Conservation (phyloP, 2,113 vertebrate genomes). For the Crotalus horridus region DNA sequence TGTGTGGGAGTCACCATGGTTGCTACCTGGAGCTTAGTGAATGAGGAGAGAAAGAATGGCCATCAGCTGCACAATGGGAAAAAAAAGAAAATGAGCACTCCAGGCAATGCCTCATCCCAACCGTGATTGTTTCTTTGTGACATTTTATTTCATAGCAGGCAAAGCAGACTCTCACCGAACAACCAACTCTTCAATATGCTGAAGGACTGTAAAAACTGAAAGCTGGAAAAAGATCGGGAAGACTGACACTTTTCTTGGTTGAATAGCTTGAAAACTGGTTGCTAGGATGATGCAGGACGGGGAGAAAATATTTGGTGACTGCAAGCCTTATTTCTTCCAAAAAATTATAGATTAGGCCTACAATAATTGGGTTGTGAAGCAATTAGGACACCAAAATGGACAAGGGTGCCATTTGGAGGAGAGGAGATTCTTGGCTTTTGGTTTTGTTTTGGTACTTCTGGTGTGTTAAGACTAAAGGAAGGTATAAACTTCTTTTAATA, state of each 20-base stretch:
- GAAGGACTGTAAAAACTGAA: background rate
- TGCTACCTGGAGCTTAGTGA: background rate
- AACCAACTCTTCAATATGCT: background rate
- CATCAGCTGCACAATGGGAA: background rate
- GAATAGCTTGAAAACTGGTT: background rate
- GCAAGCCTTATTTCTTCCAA: background rate
- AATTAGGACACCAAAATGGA: background rate
- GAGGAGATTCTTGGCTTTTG: background rate
- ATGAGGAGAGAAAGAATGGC: background rate
- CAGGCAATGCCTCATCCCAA: background rate
- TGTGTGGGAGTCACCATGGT: background rate
- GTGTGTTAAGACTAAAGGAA: background rate
- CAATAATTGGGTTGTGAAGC: background rate
- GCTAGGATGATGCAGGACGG: background rate
- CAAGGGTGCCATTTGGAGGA: background rate
- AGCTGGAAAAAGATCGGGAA: background rate
- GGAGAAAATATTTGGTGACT: background rate
- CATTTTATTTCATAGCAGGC: background rate
- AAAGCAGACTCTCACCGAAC: background rate
- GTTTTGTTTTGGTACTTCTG: background rate
- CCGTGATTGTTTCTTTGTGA: background rate
- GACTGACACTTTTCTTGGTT: background rate
- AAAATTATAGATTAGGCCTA: background rate
- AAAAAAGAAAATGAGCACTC: background rate
- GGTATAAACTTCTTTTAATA: background rate